Percentiles rank a stretch among this genome's conserved stretches.
These are phyloP conservation scores for Eilema caniola DNA, from an alignment of 2,888 invertebrate species.

Conservation along the genomic window DNA sequence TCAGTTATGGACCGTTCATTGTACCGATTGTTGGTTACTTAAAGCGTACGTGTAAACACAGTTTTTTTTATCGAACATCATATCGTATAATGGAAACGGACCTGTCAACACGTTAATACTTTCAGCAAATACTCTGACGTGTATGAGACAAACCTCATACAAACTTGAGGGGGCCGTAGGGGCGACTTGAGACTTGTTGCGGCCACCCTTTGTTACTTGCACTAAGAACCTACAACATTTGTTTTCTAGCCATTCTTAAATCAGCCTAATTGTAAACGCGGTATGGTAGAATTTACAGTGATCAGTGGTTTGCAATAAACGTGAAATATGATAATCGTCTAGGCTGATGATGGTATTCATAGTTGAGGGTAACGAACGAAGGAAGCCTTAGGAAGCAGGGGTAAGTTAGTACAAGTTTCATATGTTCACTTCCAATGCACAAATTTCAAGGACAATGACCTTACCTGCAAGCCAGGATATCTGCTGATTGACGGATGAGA, in stretches of 20 bases:
- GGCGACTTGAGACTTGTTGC: constrained; percentile 75
- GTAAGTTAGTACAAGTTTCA: constrained; percentile 73
- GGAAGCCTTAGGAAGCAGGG: constrained; percentile 73
- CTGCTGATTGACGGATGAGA: too few species aligned
- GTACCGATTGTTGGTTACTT: background rate
- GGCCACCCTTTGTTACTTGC: constrained; percentile 69
- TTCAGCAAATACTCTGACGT: constrained; percentile 77
- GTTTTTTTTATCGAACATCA: background rate
- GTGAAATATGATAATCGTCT: constrained; percentile 84
- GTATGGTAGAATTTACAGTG: constrained; percentile 14
- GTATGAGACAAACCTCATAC: constrained; percentile 74
- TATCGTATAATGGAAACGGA: constrained; percentile 37
- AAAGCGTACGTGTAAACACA: too few species aligned
- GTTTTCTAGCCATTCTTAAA: constrained; percentile 22
- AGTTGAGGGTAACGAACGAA: constrained; percentile 68
- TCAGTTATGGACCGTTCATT: too few species aligned
- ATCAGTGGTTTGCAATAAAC: constrained; percentile 34
- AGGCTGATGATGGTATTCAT: constrained; percentile 84
- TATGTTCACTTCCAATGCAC: constrained; percentile 49
- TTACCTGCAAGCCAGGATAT: background rate
- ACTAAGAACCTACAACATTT: constrained; percentile 48
- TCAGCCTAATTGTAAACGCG: background rate
- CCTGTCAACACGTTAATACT: constrained; percentile 67
- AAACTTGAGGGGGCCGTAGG: constrained; percentile 69
- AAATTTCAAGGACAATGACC: constrained; percentile 19